phyloP scores from a whole-genome alignment of 2,113 vertebrate genomes.

The Nibea coibor region DNA sequence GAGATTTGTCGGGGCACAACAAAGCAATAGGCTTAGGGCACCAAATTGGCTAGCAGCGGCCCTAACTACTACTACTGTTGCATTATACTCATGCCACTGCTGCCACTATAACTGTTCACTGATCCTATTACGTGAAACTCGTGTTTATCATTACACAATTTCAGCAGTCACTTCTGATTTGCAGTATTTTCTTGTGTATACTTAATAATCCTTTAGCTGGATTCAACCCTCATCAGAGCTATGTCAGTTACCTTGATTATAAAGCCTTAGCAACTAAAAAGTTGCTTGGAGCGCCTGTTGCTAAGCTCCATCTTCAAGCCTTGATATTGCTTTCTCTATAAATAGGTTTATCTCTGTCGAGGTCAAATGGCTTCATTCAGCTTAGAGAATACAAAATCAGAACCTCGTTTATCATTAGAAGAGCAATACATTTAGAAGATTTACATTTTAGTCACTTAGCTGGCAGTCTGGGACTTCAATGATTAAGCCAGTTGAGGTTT shows the following conservation, averaged over 20 bases:
- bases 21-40: too few species aligned
- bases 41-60: too few species aligned
- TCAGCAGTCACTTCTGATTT: constrained; percentile 27
- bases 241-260: constrained; percentile 53
- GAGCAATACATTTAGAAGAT: constrained; percentile 35
- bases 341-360: constrained; percentile 61
- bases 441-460: constrained; percentile 54
- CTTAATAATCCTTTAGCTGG: constrained; percentile 46
- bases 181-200: constrained; percentile 30
- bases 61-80: too few species aligned
- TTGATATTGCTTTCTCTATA: constrained; percentile 62
- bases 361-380: constrained; percentile 58
- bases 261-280: constrained; percentile 74
- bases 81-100: too few species aligned
- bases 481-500: constrained; percentile 5
- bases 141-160: constrained; percentile 14
- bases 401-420: constrained; percentile 35
- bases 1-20: too few species aligned
- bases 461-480: neutral
- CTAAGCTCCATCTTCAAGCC: constrained; percentile 61
- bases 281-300: constrained; percentile 62
- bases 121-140: neutral
- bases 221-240: constrained; percentile 34
- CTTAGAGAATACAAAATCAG: constrained; percentile 41
- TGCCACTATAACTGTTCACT: neutral